Conservation (phyloP, 2,113 vertebrate genomes). For the Pelmatolapia mariae region DNA sequence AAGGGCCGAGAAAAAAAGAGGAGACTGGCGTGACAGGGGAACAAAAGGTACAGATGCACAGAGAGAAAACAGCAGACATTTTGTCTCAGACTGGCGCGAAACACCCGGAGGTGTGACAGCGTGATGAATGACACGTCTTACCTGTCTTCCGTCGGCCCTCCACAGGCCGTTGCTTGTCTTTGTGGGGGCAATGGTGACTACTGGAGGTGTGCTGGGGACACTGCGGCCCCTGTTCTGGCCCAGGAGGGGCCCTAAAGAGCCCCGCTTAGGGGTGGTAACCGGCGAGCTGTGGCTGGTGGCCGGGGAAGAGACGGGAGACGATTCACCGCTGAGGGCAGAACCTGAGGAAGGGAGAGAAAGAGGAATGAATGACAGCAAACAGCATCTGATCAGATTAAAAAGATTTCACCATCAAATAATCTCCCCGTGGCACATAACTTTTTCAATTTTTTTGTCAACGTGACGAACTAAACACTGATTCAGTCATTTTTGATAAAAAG, state of each 20-base stretch:
- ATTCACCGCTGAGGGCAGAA: conserved; percentile 86
- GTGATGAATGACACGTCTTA: conserved; percentile 33
- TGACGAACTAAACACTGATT: neutral
- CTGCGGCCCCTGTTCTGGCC: conserved; percentile 79
- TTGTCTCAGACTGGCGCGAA: neutral
- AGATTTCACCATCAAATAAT: conserved; percentile 8
- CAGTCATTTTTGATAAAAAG: conserved; percentile 20
- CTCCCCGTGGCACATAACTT: neutral
- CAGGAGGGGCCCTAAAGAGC: conserved; percentile 83
- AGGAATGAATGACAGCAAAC: neutral
- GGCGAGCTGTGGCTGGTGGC: conserved; percentile 94
- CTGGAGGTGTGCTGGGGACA: conserved; percentile 83
- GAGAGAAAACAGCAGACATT: neutral
- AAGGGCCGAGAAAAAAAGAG: neutral
- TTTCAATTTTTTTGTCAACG: neutral
- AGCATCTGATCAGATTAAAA: neutral
- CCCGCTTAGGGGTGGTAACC: conserved; percentile 84
- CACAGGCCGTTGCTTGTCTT: conserved; percentile 91
- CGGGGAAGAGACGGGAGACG: conserved; percentile 88
- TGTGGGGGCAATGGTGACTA: conserved; percentile 93
- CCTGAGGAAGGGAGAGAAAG: conserved; percentile 59
- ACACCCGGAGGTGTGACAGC: neutral
- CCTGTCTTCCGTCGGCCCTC: conserved; percentile 89
- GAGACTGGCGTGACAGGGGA: neutral
- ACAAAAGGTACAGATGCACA: neutral